Base-by-base conservation (phyloP, 2,797 vertebrate species). In the Taeniopygia guttata region DNA sequence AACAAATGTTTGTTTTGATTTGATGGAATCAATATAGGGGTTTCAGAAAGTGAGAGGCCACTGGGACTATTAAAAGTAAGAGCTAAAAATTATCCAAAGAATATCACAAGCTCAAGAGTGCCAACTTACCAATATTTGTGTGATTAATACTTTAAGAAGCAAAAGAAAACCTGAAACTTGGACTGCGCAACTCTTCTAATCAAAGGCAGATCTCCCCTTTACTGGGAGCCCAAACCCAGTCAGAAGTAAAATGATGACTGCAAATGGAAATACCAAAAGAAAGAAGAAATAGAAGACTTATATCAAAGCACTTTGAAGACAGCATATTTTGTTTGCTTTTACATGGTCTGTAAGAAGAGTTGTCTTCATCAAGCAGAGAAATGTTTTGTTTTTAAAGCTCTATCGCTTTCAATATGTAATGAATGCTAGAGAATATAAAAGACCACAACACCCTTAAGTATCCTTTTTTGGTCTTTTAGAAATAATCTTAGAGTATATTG, bases 1-100 rank as follows among this genome's bases (percentile, higher is more conserved):
- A 94, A 77, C 15, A 87, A 91, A 88, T 77, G 29, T 58, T 84
- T 79, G 22, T 34, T 78, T 90, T 63, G 18, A 76, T 90, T 89
- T 84, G 36, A 81, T 69, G 45, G 40, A 73, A 69, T 82, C 49
- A 83, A 64, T 78, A 69, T 3, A 4, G 14, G 20, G 10, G 5
- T 25, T 91, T 87, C 1, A 1, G 55, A 73, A 79, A 55, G 17
- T 15, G 13, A 73, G 66, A 79, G 8, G 40, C 59, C 59, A 82
- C 14, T 30, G 56, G 38, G 49, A 69, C 26, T 83, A 13, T 43
- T 52, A 75, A 40, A 9, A 80, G 7, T 14, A 54, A 90, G 18
- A 75, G 25, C 13, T 32, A 82, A 80, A 52, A 85, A 67, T 77
- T 52, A 67, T 15, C 38, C 15, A 34, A 55, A 67, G 10, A 52